A percentile compares a stretch with the other conserved stretches of the same genome.
Conservation (phyloP, 2,797 vertebrate species). For the Manis crassicaudata region DNA sequence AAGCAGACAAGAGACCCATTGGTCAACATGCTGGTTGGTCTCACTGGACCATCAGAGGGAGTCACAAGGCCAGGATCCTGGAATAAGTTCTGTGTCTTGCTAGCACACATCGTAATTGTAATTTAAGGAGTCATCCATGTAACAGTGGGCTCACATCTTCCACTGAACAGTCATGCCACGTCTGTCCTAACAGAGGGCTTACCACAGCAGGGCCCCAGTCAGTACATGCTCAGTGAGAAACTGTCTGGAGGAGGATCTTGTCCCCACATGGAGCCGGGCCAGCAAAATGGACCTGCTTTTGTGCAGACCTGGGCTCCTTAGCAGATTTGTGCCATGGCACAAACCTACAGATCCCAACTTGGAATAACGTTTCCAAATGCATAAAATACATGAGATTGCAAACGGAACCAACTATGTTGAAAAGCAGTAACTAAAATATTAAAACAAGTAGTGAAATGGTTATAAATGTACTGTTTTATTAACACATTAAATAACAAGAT, state of each 20-base stretch:
- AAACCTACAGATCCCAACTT: neutral
- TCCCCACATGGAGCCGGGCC: neutral
- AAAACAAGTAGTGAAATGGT: neutral
- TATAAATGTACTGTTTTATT: neutral
- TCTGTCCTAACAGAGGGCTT: neutral
- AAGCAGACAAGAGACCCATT: neutral
- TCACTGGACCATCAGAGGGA: rapidly evolving
- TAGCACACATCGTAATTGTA: neutral
- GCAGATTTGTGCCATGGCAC: neutral
- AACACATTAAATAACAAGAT: neutral
- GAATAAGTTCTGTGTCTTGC: neutral
- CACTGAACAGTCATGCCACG: rapidly evolving
- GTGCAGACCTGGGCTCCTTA: neutral
- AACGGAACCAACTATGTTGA: neutral
- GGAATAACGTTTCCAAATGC: neutral
- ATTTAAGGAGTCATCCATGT: neutral
- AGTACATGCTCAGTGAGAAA: neutral
- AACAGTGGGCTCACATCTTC: neutral
- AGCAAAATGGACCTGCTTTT: neutral
- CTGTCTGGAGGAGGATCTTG: neutral
- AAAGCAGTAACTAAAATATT: neutral
- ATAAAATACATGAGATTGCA: neutral
- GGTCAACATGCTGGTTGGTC: neutral
- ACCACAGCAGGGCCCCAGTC: too few relatives aligned
- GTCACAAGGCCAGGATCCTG: neutral